These are phyloP conservation scores for Mionectes macconnelli DNA, from an alignment of 2,113 vertebrate species.

Conservation along the genomic window DNA sequence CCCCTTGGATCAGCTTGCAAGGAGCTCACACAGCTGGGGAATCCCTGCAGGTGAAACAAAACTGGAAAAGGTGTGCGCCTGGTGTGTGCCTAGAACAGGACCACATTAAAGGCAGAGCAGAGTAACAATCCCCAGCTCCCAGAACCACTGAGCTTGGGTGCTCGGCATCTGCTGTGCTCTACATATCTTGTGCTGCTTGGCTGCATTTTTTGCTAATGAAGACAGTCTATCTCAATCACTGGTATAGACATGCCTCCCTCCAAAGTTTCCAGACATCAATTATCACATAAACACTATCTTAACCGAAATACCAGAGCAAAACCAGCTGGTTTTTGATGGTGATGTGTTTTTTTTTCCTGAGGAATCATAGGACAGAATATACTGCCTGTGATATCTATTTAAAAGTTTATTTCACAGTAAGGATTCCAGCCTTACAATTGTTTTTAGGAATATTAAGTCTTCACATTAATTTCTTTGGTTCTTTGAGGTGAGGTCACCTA, in stretches of 20 bases:
- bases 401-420: slow-evolving; percentile 62
- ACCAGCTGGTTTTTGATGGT: slow-evolving; percentile 25
- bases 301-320: not conserved
- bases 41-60: not conserved
- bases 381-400: slow-evolving; percentile 55
- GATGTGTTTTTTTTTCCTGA: not conserved
- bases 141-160: not conserved
- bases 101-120: not conserved
- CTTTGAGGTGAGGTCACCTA: slow-evolving; percentile 24
- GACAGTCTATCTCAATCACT: not conserved
- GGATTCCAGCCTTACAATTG: slow-evolving; percentile 24
- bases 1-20: accelerated
- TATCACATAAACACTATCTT: not conserved
- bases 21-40: not conserved
- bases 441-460: slow-evolving; percentile 65
- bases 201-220: not conserved
- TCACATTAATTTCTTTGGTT: slow-evolving; percentile 25
- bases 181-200: not conserved
- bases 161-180: not conserved
- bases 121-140: not conserved
- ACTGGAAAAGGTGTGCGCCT: not conserved
- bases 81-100: not conserved
- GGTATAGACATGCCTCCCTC: not conserved
- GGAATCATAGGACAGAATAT: not conserved
- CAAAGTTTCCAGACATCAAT: not conserved